Conservation (phyloP, 2,888 invertebrate species). For the Neoaliturus tenellus region DNA sequence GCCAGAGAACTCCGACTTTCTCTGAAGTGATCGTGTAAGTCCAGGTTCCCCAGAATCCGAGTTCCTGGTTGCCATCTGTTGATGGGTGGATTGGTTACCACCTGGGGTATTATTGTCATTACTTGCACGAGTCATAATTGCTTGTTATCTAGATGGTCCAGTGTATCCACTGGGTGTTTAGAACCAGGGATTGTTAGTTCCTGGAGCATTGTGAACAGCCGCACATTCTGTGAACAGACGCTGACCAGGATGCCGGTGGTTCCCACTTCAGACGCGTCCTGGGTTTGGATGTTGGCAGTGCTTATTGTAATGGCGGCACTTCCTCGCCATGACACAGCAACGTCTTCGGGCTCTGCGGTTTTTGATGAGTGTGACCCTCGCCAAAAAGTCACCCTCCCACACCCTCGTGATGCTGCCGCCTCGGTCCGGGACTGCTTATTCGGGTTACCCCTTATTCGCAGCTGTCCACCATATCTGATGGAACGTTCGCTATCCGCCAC, state of each 20-base stretch:
- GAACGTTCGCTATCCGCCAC: too few species aligned
- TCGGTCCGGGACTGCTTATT: too few species aligned
- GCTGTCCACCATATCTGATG: too few species aligned
- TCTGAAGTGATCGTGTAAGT: neutral
- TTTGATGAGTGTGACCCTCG: neutral
- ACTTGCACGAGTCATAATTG: slow-evolving; percentile 23
- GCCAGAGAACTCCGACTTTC: slow-evolving; percentile 37
- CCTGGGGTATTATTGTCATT: slow-evolving; percentile 39
- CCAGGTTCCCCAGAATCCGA: slow-evolving; percentile 40
- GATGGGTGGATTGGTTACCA: slow-evolving; percentile 42
- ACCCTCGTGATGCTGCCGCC: too few species aligned
- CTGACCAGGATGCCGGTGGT: neutral
- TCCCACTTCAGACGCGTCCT: too few species aligned
- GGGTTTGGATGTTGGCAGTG: too few species aligned
- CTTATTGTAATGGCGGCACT: neutral
- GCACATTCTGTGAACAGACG: slow-evolving; percentile 10
- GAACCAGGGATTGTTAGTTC: neutral
- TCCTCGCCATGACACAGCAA: neutral
- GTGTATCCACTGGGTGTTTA: neutral
- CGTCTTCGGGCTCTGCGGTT: neutral
- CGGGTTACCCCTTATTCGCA: too few species aligned
- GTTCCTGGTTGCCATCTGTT: slow-evolving; percentile 21
- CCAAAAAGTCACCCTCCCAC: neutral
- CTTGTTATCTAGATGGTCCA: neutral
- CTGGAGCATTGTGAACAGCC: slow-evolving; percentile 24